Percentiles rank a stretch among this genome's conserved stretches.
phyloP scores from a whole-genome alignment of 2,113 vertebrate genomes.

The Corvus hawaiiensis region DNA sequence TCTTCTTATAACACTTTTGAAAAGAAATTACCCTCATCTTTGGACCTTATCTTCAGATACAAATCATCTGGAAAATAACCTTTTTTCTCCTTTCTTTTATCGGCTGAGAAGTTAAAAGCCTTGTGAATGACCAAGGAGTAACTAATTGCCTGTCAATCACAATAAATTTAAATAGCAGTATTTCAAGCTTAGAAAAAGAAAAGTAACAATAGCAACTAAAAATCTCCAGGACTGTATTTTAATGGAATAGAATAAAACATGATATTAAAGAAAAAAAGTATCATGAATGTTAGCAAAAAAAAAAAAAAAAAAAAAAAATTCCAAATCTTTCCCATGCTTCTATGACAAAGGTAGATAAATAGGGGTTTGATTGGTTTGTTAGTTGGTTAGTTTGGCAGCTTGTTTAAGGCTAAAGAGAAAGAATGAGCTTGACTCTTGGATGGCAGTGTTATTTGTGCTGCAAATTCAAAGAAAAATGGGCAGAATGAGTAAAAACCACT shows the following conservation, averaged over 20 bases:
- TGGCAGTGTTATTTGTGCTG: neutral
- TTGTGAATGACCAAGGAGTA: neutral
- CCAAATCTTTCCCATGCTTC: neutral
- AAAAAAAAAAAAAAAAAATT: neutral
- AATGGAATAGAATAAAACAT: neutral
- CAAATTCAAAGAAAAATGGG: neutral
- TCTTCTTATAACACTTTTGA: neutral
- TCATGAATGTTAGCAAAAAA: neutral
- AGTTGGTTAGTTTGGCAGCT: neutral
- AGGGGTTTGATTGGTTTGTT: fast-evolving
- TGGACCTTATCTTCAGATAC: neutral
- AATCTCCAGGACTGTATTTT: neutral
- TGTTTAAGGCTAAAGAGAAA: neutral
- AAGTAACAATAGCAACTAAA: neutral
- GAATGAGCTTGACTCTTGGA: neutral
- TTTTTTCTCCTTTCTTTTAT: neutral
- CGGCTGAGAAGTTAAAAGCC: neutral
- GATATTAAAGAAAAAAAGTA: neutral
- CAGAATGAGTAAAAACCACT: neutral
- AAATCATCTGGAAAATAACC: neutral
- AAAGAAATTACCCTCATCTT: neutral
- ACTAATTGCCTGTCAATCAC: neutral
- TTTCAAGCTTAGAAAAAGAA: neutral
- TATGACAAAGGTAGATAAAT: neutral
- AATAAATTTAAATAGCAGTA: neutral